A percentile compares a stretch with the other conserved stretches of the same genome.
Conservation (phyloP, 2,888 invertebrate genomes). For the Priocnemis perturbator region DNA sequence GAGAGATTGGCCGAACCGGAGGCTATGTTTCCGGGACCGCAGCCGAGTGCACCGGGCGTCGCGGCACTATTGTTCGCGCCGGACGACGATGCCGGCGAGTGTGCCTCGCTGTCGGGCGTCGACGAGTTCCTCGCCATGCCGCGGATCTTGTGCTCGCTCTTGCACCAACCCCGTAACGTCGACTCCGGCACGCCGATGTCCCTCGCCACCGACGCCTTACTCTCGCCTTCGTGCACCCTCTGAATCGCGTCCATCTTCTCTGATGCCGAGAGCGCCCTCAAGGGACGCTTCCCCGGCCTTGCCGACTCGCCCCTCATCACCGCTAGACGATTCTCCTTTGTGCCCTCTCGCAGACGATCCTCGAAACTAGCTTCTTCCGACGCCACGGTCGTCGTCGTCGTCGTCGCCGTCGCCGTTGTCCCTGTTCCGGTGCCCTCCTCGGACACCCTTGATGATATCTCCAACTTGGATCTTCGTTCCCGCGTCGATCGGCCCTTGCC, state of each 20-base stretch:
- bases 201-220: conserved; percentile 89
- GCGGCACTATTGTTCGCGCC: conserved; percentile 52
- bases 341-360: conserved; percentile 52
- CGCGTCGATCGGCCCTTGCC: conserved; percentile 17
- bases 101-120: conserved; percentile 80
- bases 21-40: conserved; percentile 26
- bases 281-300: conserved; percentile 85
- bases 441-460: conserved; percentile 27
- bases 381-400: conserved; percentile 35
- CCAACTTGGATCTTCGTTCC: conserved; percentile 17
- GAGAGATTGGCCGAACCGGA: conserved; percentile 38
- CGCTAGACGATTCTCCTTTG: conserved; percentile 47
- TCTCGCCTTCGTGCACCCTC: conserved; percentile 89
- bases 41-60: conserved; percentile 11
- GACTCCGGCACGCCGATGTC: conserved; percentile 92
- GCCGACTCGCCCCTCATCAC: conserved; percentile 78
- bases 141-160: conserved; percentile 87
- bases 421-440: conserved; percentile 24
- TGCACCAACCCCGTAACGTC: conserved; percentile 91
- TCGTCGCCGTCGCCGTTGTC: conserved; percentile 46
- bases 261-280: conserved; percentile 84
- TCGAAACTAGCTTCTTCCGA: conserved; percentile 30
- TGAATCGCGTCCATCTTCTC: conserved; percentile 90
- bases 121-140: conserved; percentile 82
- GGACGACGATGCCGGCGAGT: conserved; percentile 66